Percentiles rank a stretch among this genome's conserved stretches.
phyloP scores from a whole-genome alignment of 2,797 vertebrate species.

The Aulostomus chinensis region DNA sequence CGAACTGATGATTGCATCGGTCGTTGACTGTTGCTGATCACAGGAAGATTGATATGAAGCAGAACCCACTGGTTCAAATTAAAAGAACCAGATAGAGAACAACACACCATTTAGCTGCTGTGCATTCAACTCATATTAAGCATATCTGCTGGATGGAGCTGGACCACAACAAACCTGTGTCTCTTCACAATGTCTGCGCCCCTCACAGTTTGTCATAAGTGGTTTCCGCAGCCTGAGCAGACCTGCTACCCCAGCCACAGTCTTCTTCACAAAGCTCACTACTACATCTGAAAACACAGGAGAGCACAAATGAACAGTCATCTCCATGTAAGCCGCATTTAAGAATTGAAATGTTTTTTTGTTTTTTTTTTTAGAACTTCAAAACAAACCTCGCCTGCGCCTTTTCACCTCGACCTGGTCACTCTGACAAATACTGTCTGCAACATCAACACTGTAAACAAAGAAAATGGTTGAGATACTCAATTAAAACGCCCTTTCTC shows the following conservation, averaged over 20 bases:
- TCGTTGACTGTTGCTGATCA: no score
- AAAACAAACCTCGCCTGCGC: conserved; percentile 71
- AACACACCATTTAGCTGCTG: no score
- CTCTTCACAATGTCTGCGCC: conserved; percentile 43
- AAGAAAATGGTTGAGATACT: not conserved
- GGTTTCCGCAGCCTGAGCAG: conserved; percentile 69
- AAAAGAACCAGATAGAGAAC: no score
- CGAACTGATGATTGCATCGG: no score
- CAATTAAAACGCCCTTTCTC: no score
- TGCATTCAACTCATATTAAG: no score
- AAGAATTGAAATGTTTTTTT: no score
- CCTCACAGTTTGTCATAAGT: conserved; percentile 35
- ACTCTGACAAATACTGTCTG: conserved; percentile 63
- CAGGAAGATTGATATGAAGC: no score
- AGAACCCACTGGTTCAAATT: no score
- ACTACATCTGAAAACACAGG: conserved; percentile 77
- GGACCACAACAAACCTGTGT: conserved; percentile 61
- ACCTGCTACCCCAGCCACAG: conserved; percentile 72
- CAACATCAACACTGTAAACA: conserved; percentile 71
- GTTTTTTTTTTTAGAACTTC: not conserved
- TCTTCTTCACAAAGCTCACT: conserved; percentile 79
- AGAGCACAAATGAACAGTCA: not conserved
- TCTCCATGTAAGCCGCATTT: not conserved
- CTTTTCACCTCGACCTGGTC: conserved; percentile 76
- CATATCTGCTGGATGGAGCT: no score